These are phyloP conservation scores for Tigriopus japonicus DNA, from an alignment of 1,140 invertebrate genomes.

Conservation along the genomic window DNA sequence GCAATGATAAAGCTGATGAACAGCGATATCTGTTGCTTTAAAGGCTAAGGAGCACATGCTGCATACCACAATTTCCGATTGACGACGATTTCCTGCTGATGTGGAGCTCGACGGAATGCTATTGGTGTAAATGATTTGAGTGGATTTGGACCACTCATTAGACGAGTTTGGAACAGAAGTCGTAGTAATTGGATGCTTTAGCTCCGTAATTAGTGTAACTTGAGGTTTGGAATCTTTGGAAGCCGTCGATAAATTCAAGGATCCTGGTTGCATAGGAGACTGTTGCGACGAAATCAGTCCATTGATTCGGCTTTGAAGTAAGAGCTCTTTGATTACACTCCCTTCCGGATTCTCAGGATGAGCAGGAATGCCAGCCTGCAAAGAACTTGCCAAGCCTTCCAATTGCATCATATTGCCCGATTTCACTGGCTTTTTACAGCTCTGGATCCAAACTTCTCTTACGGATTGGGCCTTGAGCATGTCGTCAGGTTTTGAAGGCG, in stretches of 20 bases:
- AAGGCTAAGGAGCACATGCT: neutral
- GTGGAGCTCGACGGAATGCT: neutral
- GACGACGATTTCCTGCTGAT: neutral
- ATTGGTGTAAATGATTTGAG: neutral
- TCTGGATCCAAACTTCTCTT: slow-evolving; percentile 12
- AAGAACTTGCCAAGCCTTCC: neutral
- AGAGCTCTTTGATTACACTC: slow-evolving; percentile 61
- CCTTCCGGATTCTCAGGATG: slow-evolving; percentile 36
- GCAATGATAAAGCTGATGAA: neutral
- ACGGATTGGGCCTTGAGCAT: slow-evolving; percentile 1
- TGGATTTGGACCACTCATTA: too few relatives aligned
- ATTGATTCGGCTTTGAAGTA: slow-evolving; percentile 26
- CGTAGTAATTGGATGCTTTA: too few relatives aligned
- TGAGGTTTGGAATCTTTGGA: too few relatives aligned
- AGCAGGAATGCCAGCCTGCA: slow-evolving; percentile 5
- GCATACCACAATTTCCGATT: neutral
- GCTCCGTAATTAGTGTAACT: too few relatives aligned
- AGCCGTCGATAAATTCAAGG: too few relatives aligned
- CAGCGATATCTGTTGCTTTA: neutral
- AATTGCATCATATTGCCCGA: neutral
- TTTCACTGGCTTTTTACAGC: neutral
- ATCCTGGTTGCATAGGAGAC: too few relatives aligned
- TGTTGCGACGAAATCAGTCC: too few relatives aligned
- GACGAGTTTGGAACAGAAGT: too few relatives aligned
- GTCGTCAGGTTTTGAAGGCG: neutral